A percentile compares a stretch with the other conserved stretches of the same genome.
Evolutionary conservation across 2,797 vertebrate species (phyloP).

Genomic region (Pseudomugil gertrudae): DNA sequence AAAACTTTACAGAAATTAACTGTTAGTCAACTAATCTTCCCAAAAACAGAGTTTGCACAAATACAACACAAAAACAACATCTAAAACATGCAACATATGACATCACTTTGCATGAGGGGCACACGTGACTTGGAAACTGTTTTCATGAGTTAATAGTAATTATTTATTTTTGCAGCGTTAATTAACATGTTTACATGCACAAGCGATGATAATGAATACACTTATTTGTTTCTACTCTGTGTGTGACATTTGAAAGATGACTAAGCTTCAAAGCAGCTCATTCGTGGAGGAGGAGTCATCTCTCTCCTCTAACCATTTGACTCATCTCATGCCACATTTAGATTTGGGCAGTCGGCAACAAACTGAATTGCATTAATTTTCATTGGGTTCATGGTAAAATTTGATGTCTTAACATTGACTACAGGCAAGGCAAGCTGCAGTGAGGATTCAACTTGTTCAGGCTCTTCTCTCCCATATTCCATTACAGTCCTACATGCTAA

Average conservation of each 20-base stretch:
- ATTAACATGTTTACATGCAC: conserved; percentile 52
- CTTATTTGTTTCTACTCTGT: conserved; percentile 10
- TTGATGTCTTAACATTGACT: conserved; percentile 26
- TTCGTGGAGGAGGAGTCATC: conserved; percentile 58
- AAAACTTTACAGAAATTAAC: background rate
- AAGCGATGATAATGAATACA: conserved; percentile 44
- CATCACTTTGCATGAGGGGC: conserved; percentile 29
- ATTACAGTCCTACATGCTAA: conserved; percentile 4
- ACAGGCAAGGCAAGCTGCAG: conserved; percentile 16
- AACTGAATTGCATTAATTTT: conserved; percentile 51
- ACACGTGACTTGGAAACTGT: conserved; percentile 35
- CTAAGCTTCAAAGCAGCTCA: conserved; percentile 59
- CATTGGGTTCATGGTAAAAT: conserved; percentile 31
- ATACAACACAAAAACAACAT: conserved; percentile 17
- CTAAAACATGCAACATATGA: conserved; percentile 40
- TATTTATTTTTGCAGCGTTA: conserved; percentile 51
- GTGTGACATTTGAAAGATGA: conserved; percentile 70
- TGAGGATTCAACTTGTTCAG: conserved; percentile 16
- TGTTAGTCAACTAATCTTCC: background rate
- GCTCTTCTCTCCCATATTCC: conserved; percentile 10
- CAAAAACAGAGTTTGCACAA: background rate
- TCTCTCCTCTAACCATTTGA: conserved; percentile 71
- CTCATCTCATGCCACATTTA: conserved; percentile 68
- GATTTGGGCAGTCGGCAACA: conserved; percentile 50
- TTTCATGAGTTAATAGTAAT: conserved; percentile 32